These are phyloP conservation scores for Tribolium madens DNA, from an alignment of 1,140 invertebrate species.

Conservation along the genomic window DNA sequence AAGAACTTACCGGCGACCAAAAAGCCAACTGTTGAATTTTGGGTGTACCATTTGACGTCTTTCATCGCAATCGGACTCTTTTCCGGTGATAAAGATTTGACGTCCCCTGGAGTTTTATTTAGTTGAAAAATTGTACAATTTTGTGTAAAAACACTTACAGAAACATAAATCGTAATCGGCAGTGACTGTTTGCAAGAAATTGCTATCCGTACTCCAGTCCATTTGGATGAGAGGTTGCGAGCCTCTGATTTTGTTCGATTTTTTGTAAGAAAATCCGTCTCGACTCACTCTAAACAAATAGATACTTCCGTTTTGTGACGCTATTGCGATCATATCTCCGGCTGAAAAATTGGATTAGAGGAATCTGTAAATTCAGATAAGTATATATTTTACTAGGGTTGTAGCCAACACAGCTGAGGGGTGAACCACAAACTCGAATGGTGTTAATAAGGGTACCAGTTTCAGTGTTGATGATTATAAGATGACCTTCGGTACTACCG, in stretches of 20 bases:
- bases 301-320: slow-evolving; percentile 89
- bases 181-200: slow-evolving; percentile 89
- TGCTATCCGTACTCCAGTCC: slow-evolving; percentile 92
- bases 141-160: slow-evolving; percentile 73
- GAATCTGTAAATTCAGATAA: neutral
- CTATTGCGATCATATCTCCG: slow-evolving; percentile 90
- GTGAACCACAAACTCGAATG: slow-evolving; percentile 86
- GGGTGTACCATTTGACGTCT: slow-evolving; percentile 89
- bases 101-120: slow-evolving; percentile 78
- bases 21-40: slow-evolving; percentile 87
- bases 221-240: slow-evolving; percentile 84
- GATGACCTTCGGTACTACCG: slow-evolving; percentile 89
- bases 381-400: slow-evolving; percentile 78
- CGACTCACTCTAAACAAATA: slow-evolving; percentile 86
- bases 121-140: neutral
- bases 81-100: slow-evolving; percentile 84
- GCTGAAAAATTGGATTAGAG: slow-evolving; percentile 71
- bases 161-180: slow-evolving; percentile 92
- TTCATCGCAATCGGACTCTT: slow-evolving; percentile 89
- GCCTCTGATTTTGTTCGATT: slow-evolving; percentile 87
- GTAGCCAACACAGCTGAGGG: slow-evolving; percentile 85
- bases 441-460: slow-evolving; percentile 86
- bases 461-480: slow-evolving; percentile 86
- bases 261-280: slow-evolving; percentile 89
- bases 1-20: slow-evolving; percentile 79